Evolutionary conservation across 2,888 invertebrate genomes (phyloP).

Genomic region (Ormyrus thymus): DNA sequence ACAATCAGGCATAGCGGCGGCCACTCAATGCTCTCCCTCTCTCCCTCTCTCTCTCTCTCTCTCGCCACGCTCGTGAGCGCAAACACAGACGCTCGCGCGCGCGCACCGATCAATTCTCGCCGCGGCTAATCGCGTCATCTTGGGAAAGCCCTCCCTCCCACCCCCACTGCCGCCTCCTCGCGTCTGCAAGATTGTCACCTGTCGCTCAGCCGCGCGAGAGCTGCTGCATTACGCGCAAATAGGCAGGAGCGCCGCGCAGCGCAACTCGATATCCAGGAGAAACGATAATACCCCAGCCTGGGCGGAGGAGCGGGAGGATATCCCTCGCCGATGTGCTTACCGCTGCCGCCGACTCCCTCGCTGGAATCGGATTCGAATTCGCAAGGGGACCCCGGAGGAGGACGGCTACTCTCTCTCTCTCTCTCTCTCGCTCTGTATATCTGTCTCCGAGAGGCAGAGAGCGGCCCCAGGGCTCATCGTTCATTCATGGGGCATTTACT

Average conservation of each 20-base stretch:
- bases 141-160: background rate
- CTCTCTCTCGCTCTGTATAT: slow-evolving; percentile 1
- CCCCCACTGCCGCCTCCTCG: background rate
- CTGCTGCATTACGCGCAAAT: slow-evolving; percentile 15
- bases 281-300: slow-evolving; percentile 65
- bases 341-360: slow-evolving; percentile 59
- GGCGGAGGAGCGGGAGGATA: slow-evolving; percentile 63
- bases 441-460: background rate
- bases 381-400: slow-evolving; percentile 50
- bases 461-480: slow-evolving; percentile 70
- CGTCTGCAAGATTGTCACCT: slow-evolving; percentile 39
- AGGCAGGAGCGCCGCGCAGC: background rate
- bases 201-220: slow-evolving; percentile 7
- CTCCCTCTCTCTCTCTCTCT: background rate
- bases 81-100: background rate
- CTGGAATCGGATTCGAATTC: slow-evolving; percentile 70
- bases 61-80: background rate
- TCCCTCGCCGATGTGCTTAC: slow-evolving; percentile 1
- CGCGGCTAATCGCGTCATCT: slow-evolving; percentile 25
- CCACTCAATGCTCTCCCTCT: slow-evolving; percentile 19
- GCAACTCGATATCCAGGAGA: slow-evolving; percentile 54
- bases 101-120: slow-evolving; percentile 23
- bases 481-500: slow-evolving; percentile 75
- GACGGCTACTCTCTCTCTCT: slow-evolving; percentile 9
- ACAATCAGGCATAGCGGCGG: slow-evolving; percentile 34